A percentile compares a stretch with the other conserved stretches of the same genome.
These are phyloP conservation scores for Rousettus madagascariensis DNA, from an alignment of 2,797 vertebrate species.

Conservation along the genomic window DNA sequence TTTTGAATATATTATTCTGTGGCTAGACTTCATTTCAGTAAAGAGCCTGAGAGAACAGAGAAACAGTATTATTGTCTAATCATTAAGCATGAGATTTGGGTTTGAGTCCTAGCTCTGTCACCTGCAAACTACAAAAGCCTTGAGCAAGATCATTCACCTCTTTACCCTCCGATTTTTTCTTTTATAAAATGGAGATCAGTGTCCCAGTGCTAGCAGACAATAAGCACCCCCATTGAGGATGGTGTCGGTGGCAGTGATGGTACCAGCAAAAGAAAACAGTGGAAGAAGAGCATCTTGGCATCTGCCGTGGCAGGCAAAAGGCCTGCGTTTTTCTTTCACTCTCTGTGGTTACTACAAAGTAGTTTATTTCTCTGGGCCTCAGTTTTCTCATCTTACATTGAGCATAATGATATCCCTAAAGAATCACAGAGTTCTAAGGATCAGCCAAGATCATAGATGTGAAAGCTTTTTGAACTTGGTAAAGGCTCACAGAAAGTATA, in stretches of 20 bases:
- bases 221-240: neutral
- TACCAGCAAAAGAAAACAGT: neutral
- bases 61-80: neutral
- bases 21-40: neutral
- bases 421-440: neutral
- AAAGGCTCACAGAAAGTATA: neutral
- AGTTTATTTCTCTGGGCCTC: neutral
- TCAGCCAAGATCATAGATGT: neutral
- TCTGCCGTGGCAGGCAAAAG: neutral
- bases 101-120: neutral
- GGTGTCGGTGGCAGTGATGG: neutral
- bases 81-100: neutral
- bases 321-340: neutral
- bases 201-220: neutral
- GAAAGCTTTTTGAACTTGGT: neutral
- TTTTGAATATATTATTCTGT: neutral
- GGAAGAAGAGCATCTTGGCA: neutral
- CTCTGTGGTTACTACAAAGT: neutral
- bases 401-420: neutral
- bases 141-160: neutral
- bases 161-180: neutral
- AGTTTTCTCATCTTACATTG: neutral
- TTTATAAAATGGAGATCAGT: neutral
- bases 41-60: neutral
- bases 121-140: neutral